Evolutionary conservation across 2,888 invertebrate genomes (phyloP).

Genomic region (Melipona beecheii): DNA sequence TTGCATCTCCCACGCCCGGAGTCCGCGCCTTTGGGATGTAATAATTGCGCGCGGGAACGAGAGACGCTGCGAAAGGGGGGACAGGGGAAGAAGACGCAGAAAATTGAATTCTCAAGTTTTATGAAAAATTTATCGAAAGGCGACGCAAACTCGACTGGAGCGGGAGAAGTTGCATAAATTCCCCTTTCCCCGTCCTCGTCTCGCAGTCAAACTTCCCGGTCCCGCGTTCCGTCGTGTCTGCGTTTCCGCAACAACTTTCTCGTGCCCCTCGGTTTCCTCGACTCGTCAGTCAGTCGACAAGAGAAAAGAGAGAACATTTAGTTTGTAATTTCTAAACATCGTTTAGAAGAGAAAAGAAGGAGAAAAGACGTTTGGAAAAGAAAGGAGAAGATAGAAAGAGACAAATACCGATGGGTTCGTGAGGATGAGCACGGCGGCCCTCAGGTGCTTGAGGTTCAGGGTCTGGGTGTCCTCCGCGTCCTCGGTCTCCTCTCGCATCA

Average conservation of each 20-base stretch:
- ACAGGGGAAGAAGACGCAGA: neutral
- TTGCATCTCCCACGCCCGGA: neutral
- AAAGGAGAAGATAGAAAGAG: neutral
- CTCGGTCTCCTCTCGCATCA: constrained; percentile 85
- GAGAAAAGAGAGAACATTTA: no score
- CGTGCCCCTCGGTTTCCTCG: no score
- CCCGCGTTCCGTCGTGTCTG: neutral
- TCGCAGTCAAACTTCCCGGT: constrained; percentile 16
- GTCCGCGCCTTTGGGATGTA: neutral
- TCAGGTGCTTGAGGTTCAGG: constrained; percentile 91
- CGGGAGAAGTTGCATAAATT: constrained; percentile 33
- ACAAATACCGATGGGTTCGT: constrained; percentile 90
- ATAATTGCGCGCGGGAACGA: constrained; percentile 5
- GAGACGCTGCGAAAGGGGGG: neutral
- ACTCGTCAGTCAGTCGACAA: no score
- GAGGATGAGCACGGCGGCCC: constrained; percentile 91
- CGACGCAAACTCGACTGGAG: constrained; percentile 13
- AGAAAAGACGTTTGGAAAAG: no score
- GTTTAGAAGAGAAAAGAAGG: no score
- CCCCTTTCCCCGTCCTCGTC: neutral
- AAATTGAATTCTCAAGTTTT: constrained; percentile 43
- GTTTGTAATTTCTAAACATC: neutral
- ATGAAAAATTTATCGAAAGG: constrained; percentile 43
- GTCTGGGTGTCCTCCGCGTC: constrained; percentile 88
- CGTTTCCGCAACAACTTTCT: constrained; percentile 1